Base-by-base conservation (phyloP, 2,888 invertebrate genomes). In the Crossocerus cetratus region DNA sequence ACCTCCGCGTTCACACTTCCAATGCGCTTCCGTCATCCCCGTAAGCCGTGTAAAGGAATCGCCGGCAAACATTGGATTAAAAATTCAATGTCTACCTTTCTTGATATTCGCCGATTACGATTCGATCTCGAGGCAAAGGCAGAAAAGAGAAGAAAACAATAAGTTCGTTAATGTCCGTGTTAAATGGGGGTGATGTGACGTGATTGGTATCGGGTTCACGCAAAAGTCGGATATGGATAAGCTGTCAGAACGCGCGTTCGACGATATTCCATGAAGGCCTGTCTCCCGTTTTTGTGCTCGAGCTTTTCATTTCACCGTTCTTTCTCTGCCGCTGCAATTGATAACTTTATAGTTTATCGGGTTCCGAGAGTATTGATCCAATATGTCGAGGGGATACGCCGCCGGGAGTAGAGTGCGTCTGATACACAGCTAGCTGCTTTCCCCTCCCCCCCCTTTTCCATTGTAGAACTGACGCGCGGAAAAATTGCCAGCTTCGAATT, bases 281-380 rank as follows among this genome's bases (percentile, higher is more conserved):
- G 49, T 49, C 49, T 22, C 71, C 74, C 76, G 75, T 75, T 80
- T 77, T 78, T 74, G 77, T 69, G 80, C 54, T 65, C 43, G 16
- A n/a, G n/a, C 16, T 49, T 49, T 49, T 49, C 16, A 16, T 49
- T 49, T 45, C 59, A 49, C 64, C 45, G 32, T 49, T 45, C 59
- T 45, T 21, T 45, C 22, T 53, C 49, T 20, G 11, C 49, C 44
- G 53, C 43, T 57, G 49, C 44, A 60, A 53, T 53, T 62, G 56
- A 43, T 55, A 56, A 63, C 53, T 58, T 60, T 49, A 14, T 14
- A 49, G 16, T 49, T 49, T 49, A 14, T 49, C n/a, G 49, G 16
- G 49, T n/a, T 49, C 16, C 8, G 49, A 49, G n/a, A 49, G 32
- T 32, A 32, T 32, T 32, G 32, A 32, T 32, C 32, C 8, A 32